Evolutionary conservation across 2,888 invertebrate species (phyloP).

Genomic region (Didymodactylos carnosus): DNA sequence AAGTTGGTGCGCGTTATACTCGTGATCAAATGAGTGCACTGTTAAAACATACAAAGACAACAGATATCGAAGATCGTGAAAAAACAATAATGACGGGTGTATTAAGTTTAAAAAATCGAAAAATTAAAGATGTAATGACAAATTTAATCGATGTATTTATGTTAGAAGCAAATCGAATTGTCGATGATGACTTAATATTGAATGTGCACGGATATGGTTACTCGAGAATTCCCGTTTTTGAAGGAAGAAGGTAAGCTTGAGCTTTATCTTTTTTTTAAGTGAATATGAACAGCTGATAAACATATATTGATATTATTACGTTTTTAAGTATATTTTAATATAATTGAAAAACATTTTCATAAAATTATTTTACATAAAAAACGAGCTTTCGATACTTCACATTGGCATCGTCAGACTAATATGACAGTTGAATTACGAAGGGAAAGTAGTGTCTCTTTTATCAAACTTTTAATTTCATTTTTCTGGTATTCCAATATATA

Average conservation of each 20-base stretch:
- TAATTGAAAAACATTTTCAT: too few species aligned
- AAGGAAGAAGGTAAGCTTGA: background rate
- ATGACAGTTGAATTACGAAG: too few species aligned
- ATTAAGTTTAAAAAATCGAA: background rate
- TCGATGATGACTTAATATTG: background rate
- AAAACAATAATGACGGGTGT: background rate
- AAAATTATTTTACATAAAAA: too few species aligned
- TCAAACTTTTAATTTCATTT: too few species aligned
- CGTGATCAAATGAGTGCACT: slow-evolving; percentile 73
- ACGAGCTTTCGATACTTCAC: too few species aligned
- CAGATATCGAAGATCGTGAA: background rate
- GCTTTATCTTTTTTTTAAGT: too few species aligned
- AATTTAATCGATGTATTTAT: background rate
- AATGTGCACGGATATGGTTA: background rate
- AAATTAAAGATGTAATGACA: background rate
- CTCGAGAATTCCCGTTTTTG: slow-evolving; percentile 1
- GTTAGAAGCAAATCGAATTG: background rate
- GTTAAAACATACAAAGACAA: slow-evolving; percentile 49
- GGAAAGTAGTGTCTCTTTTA: too few species aligned
- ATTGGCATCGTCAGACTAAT: too few species aligned
- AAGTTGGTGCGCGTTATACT: slow-evolving; percentile 88
- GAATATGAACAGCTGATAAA: too few species aligned
- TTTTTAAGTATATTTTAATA: too few species aligned
- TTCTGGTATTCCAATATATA: too few species aligned
- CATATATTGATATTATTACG: too few species aligned